Evolutionary conservation across 2,888 invertebrate species (phyloP), one percentile per base, ranked within the genome.

Genomic region (Dorcus parallelipipedus): DNA sequence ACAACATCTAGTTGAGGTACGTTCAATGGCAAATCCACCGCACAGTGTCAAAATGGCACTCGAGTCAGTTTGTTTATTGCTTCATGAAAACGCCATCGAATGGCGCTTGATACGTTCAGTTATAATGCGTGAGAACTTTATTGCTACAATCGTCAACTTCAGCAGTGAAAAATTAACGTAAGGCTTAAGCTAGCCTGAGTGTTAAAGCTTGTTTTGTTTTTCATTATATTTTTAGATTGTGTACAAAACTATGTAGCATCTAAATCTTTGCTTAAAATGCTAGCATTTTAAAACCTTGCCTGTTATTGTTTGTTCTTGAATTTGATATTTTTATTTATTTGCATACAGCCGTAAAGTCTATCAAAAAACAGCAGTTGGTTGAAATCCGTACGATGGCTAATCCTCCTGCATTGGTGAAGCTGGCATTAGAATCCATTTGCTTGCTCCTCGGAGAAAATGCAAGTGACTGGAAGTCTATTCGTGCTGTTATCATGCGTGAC

Each of bases 311-410:
- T n/a, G 10, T 48, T 8, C 20, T 48, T 50, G 33, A n/a, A 39
- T 50, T 23, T 33, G 10, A 33, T 33, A 20, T 26, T 53, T 53
- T 43, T 53, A 43, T 53, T 53, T 53, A 20, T 52, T 56, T 59
- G 59, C 59, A 59, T 54, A 54, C 84, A 95, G 97, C 98, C 79
- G 98, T 99, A 79, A 97, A 97, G 85, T 95, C 96, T 71, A 99
- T 99, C 83, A 96, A 95, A 87, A 97, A 97, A 84, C 97, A 97
- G 81, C 97, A 98, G 82, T 86, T 99, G 80, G 97, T 97, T 76
- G 99, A 99, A 85, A 94, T 99, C 79, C 87, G 96, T 77, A 93
- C 97, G 64, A 95, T 99, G 95, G 91, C 94, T 73, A 97, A 97
- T 83, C 99, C 98, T 73, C 98, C 98, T 69, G 91, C 94, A 63